Percentiles rank a stretch among this genome's conserved stretches.
These are phyloP conservation scores for Morpho achilles DNA, from an alignment of 2,888 invertebrate genomes.

Conservation along the genomic window DNA sequence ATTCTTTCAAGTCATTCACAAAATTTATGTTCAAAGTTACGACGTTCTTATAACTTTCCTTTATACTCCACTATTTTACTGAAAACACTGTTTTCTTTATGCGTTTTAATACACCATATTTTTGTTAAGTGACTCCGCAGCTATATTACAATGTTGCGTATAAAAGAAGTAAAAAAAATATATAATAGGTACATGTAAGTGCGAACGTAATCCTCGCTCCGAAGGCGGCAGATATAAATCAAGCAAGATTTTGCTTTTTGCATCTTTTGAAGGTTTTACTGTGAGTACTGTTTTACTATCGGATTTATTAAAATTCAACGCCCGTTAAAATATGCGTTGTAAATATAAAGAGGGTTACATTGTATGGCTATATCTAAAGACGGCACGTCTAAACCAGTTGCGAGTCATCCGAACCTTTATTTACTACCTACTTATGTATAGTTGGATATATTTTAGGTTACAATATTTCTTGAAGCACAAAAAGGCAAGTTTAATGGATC, in stretches of 20 bases:
- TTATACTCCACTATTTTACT: constrained; percentile 71
- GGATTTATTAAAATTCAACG: constrained; percentile 55
- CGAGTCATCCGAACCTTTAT: constrained; percentile 27
- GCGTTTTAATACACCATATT: constrained; percentile 72
- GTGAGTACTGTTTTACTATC: constrained; percentile 51
- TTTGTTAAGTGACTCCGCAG: constrained; percentile 66
- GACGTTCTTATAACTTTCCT: constrained; percentile 67
- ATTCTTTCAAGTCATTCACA: constrained; percentile 68
- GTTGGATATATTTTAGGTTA: constrained; percentile 27
- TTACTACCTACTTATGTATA: constrained; percentile 31
- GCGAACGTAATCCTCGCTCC: constrained; percentile 55
- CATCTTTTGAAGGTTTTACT: constrained; percentile 49
- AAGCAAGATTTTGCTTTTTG: constrained; percentile 57
- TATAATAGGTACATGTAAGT: constrained; percentile 41
- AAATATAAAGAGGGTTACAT: constrained; percentile 43
- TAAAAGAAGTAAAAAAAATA: constrained; percentile 61
- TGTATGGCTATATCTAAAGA: constrained; percentile 39
- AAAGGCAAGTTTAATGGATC: constrained; percentile 49
- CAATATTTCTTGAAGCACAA: constrained; percentile 30
- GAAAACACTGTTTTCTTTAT: constrained; percentile 77
- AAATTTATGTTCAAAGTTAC: constrained; percentile 71
- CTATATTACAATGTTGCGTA: constrained; percentile 67
- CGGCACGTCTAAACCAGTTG: constrained; percentile 30
- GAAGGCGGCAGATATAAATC: constrained; percentile 69
- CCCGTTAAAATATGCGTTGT: constrained; percentile 44